phyloP scores from a whole-genome alignment of 2,113 vertebrate species.

The Myxocyprinus asiaticus region DNA sequence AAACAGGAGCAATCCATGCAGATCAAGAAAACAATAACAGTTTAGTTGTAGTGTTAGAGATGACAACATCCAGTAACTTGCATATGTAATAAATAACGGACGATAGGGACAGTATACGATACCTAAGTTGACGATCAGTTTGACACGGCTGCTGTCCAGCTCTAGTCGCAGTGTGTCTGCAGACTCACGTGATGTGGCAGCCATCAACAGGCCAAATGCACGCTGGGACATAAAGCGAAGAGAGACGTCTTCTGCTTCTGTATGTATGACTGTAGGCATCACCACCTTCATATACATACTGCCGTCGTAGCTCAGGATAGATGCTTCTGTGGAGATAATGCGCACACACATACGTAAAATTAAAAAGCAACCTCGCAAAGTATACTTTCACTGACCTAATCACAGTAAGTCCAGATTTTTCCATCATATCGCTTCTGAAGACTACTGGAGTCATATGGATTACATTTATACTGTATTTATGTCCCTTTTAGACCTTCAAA shows the following conservation, averaged over 20 bases:
- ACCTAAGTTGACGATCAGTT: constrained; percentile 98
- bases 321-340: constrained; percentile 81
- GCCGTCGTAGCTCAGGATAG: constrained; percentile 92
- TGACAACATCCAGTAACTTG: constrained; percentile 36
- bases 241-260: constrained; percentile 94
- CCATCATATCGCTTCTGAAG: too few species aligned
- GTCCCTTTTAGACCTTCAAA: too few species aligned
- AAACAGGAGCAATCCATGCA: constrained; percentile 71
- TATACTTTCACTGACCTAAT: too few species aligned
- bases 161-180: constrained; percentile 92
- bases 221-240: constrained; percentile 97
- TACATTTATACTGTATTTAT: too few species aligned
- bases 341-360: not conserved
- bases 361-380: too few species aligned
- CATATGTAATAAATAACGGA: not conserved
- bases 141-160: constrained; percentile 92
- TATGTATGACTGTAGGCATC: constrained; percentile 92
- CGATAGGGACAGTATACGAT: constrained; percentile 75
- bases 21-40: constrained; percentile 69
- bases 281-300: constrained; percentile 99
- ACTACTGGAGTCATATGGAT: too few species aligned
- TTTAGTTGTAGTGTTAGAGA: constrained; percentile 59
- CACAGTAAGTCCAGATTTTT: too few species aligned
- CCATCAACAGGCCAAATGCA: constrained; percentile 91
- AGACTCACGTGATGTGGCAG: constrained; percentile 91